Evolutionary conservation across 2,113 vertebrate species (phyloP), one percentile per base, ranked within the genome.

Genomic region (Halcyon senegalensis): DNA sequence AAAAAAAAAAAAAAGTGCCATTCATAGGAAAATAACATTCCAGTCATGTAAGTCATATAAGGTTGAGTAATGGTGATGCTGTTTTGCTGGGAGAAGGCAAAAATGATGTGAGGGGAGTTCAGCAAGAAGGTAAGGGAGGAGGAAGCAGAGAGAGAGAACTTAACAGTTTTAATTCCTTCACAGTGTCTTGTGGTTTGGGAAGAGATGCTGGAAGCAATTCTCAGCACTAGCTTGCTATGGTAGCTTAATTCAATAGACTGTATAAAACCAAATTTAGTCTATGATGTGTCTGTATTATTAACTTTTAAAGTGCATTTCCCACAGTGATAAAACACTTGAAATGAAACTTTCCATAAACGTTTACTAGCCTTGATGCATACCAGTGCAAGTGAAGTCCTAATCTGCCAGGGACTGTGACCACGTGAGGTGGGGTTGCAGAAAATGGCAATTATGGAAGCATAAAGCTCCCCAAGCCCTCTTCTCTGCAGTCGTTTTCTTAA

Each of bases 11-110:
- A 59, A 48, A 87, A 16, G 0, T 24, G 30, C 3, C 0, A 88
- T 74, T 91, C 84, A 94, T 15, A 72, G 44, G 81, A 94, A 96
- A 96, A 77, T 76, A 84, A 64, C 67, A 50, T 89, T 87, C 58
- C 44, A 68, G 67, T 56, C 67, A 79, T 86, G 43, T 37, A 85
- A 91, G 66, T 53, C 21, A 1, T 81, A 30, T 75, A 81, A 84
- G 30, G 21, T 31, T 84, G 56, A 94, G 31, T 72, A 84, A 87
- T 7, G 14, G n/a, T 84, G 87, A 84, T 30, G 55, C 20, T 1
- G 8, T 87, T 89, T 93, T 90, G 2, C 66, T 83, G 58, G 31
- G 16, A 91, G 43, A 91, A 78, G 46, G 30, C 16, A 80, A 89
- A 96, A 94, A 86, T 62, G 44, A 18, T 48, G 7, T 39, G 35